Conservation (phyloP, 2,888 invertebrate species). For the Xanthorhoe designata region DNA sequence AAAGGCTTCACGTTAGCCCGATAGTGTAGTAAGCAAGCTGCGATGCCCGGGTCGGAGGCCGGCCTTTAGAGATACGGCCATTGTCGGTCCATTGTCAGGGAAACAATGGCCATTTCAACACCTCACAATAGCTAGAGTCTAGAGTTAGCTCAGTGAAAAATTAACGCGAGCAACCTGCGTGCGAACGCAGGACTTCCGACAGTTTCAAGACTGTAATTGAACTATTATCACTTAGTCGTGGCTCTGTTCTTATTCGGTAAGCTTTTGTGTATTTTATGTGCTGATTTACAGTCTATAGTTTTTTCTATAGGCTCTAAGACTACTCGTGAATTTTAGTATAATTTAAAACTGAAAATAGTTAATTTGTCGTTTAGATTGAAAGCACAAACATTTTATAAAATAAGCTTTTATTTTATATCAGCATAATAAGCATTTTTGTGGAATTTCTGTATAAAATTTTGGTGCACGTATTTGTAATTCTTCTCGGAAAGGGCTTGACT, state of each 20-base stretch:
- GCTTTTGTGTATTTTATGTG: constrained; percentile 13
- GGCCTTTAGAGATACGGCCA: constrained; percentile 66
- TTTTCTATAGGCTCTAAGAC: background rate
- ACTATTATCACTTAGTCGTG: constrained; percentile 34
- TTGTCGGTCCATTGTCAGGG: constrained; percentile 69
- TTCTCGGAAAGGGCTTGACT: too few relatives aligned
- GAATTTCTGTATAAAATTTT: too few relatives aligned
- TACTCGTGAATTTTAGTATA: background rate
- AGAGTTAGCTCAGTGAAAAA: constrained; percentile 70
- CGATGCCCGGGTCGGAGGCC: constrained; percentile 62
- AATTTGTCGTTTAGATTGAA: background rate
- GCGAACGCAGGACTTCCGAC: constrained; percentile 48
- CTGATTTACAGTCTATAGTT: background rate
- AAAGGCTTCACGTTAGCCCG: constrained; percentile 49
- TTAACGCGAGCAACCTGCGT: constrained; percentile 66
- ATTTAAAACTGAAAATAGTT: background rate
- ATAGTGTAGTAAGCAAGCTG: constrained; percentile 46
- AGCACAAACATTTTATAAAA: background rate
- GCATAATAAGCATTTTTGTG: too few relatives aligned
- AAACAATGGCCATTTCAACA: constrained; percentile 71
- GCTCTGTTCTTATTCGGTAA: constrained; percentile 23
- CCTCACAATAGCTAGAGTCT: constrained; percentile 68
- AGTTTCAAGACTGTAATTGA: constrained; percentile 39
- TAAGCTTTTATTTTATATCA: background rate
- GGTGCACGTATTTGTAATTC: too few relatives aligned